Evolutionary conservation across 1,140 invertebrate genomes (phyloP).

Genomic region (Diorhabda elongata): DNA sequence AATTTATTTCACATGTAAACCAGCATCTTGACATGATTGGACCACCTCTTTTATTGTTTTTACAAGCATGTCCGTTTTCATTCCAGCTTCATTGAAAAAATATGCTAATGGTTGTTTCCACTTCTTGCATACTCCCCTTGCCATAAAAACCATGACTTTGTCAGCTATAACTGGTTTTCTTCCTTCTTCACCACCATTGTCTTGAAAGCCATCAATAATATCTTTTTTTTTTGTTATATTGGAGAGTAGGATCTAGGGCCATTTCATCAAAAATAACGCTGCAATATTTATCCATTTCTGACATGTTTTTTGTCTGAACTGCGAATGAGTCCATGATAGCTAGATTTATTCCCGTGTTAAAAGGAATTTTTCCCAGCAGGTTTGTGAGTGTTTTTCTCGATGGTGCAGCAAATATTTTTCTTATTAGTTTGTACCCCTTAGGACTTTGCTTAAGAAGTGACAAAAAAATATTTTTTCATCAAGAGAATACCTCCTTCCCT

Average conservation of each 20-base stretch:
- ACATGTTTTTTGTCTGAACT: conserved; percentile 15
- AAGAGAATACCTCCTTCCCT: conserved; percentile 16
- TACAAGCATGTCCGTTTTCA: neutral
- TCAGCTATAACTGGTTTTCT: conserved; percentile 13
- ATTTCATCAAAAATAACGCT: conserved; percentile 32
- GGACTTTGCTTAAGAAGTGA: conserved; percentile 29
- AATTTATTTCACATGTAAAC: neutral
- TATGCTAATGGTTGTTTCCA: conserved; percentile 19
- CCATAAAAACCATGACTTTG: conserved; percentile 21
- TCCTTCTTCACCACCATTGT: conserved; percentile 9
- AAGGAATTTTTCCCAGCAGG: conserved; percentile 32
- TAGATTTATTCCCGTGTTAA: conserved; percentile 35
- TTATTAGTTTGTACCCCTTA: conserved; percentile 24
- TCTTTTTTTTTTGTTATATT: conserved; percentile 5
- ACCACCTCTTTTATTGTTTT: conserved; percentile 8
- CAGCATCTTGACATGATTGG: neutral
- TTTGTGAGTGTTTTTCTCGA: conserved; percentile 28
- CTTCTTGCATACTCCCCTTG: conserved; percentile 12
- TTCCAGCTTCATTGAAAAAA: neutral
- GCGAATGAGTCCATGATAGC: conserved; percentile 19
- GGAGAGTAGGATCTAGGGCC: conserved; percentile 12
- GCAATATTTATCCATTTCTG: conserved; percentile 13
- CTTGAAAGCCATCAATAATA: conserved; percentile 18
- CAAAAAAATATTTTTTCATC: conserved; percentile 27
- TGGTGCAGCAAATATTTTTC: conserved; percentile 29